Evolutionary conservation across 2,113 vertebrate species (phyloP).

Genomic region (Xiphias gladius): DNA sequence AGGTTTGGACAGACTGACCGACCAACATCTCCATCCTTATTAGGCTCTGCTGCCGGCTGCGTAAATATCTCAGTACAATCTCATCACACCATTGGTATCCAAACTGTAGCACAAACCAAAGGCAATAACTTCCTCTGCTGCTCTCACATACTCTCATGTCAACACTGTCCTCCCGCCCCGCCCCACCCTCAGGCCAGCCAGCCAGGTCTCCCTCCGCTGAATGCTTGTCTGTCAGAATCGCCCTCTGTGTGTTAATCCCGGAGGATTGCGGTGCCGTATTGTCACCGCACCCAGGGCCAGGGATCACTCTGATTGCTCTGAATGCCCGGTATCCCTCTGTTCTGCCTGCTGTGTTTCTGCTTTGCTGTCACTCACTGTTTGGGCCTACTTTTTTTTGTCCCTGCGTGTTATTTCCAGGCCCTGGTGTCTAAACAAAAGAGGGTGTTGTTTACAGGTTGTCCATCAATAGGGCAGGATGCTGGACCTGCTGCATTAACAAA

Average conservation of each 20-base stretch:
- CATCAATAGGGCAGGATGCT: conserved; percentile 13
- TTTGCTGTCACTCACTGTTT: conserved; percentile 62
- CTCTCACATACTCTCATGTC: conserved; percentile 24
- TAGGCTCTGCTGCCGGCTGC: not conserved
- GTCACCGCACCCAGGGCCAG: conserved; percentile 13
- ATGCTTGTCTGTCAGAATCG: conserved; percentile 69
- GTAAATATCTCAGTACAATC: not conserved
- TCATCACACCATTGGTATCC: conserved; percentile 5
- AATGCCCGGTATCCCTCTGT: conserved; percentile 32
- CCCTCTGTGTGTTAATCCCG: conserved; percentile 70
- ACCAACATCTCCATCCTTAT: conserved; percentile 7
- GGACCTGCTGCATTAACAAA: conserved; percentile 47
- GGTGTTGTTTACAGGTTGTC: conserved; percentile 55
- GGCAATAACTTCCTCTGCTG: conserved; percentile 31
- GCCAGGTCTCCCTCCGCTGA: not conserved
- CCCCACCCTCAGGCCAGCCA: conserved; percentile 7
- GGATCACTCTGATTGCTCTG: conserved; percentile 17
- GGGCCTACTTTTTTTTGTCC: conserved; percentile 32
- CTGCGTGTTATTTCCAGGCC: conserved; percentile 21
- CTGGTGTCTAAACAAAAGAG: conserved; percentile 53
- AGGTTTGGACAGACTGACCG: not conserved
- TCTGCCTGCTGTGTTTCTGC: conserved; percentile 57
- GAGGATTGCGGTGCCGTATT: conserved; percentile 67
- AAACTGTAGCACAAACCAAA: conserved; percentile 37
- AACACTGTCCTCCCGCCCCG: conserved; percentile 30